phyloP scores from a whole-genome alignment of 2,113 vertebrate species.

The Percina caprodes region DNA sequence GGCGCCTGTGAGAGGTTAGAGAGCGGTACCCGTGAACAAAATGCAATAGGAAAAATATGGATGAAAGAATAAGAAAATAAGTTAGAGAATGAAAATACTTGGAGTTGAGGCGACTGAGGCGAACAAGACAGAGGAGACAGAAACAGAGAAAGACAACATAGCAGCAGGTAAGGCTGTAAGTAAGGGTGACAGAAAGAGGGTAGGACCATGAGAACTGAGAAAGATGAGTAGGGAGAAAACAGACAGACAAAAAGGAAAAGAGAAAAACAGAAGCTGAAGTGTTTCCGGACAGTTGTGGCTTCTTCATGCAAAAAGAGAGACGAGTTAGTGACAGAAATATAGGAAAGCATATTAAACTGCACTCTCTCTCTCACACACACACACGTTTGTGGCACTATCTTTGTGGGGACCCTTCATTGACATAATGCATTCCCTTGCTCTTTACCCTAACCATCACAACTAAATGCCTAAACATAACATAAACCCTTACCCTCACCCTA shows the following conservation, averaged over 20 bases:
- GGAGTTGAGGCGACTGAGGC: background rate
- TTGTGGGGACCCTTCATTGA: too few species aligned
- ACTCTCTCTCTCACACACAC: background rate
- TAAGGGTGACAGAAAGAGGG: conserved; percentile 39
- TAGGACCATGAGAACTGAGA: conserved; percentile 21
- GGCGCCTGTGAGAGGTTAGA: background rate
- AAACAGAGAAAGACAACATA: conserved; percentile 36
- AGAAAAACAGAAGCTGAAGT: background rate
- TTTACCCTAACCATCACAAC: too few species aligned
- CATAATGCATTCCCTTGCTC: too few species aligned
- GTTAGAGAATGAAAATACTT: background rate
- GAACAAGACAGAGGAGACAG: conserved; percentile 18
- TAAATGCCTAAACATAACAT: too few species aligned
- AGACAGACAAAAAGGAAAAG: conserved; percentile 3
- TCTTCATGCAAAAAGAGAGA: background rate
- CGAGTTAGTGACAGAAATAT: background rate
- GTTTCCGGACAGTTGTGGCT: conserved; percentile 10
- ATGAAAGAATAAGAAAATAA: conserved; percentile 11
- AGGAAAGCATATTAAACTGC: conserved; percentile 38
- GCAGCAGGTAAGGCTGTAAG: conserved; percentile 22
- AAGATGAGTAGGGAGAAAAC: conserved; percentile 4
- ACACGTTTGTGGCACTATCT: too few species aligned
- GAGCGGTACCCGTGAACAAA: background rate
- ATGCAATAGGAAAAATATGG: background rate
- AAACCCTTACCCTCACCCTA: too few species aligned